Base-by-base conservation (phyloP, 2,113 vertebrate species). In the Vimba vimba region DNA sequence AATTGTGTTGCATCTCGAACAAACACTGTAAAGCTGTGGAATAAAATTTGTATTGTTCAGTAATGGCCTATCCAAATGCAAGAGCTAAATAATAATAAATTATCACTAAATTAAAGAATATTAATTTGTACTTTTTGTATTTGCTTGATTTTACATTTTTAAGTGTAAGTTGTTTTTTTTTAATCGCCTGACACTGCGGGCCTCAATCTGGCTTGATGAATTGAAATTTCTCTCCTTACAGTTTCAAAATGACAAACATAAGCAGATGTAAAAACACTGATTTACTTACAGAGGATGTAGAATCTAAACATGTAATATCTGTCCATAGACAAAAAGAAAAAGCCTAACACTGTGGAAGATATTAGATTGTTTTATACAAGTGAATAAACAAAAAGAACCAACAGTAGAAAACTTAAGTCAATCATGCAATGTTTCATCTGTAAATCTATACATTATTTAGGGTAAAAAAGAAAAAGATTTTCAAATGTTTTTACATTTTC, bases 391-490 rank as follows among this genome's bases (percentile, higher is more conserved):
- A 25, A 52, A 57, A 2, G 0, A 25, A 25, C 5, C 0, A 81
- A 11, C 12, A 27, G n/a, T 45, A 80, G 3, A 79, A 74, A 74
- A 47, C 71, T 47, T 47, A 45, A 39, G 3, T 13, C 79, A 45
- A 17, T 25, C 79, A 81, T 81, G 79, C 79, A 64, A 25, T 9
- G 59, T 81, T 43, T 21, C 21, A 66, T 8, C 36, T 81, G 36
- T 81, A 27, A 45, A 81, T 81, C 39, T 45, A 80, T 80, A 55
- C 27, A 66, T 43, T 43, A 39, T 25, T 59, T 76, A 43, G 60
- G 5, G 13, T 21, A 43, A 30, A 30, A 87, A 74, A 87, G 27
- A 50, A 55, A 55, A 55, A 21, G 6, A 7, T 7, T 1, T 33
- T 19, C 17, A 21, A 69, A 6, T 52, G 13, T 50, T 82, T 81